These are phyloP conservation scores for Junonia oenone DNA, from an alignment of 2,888 invertebrate species.

Conservation along the genomic window DNA sequence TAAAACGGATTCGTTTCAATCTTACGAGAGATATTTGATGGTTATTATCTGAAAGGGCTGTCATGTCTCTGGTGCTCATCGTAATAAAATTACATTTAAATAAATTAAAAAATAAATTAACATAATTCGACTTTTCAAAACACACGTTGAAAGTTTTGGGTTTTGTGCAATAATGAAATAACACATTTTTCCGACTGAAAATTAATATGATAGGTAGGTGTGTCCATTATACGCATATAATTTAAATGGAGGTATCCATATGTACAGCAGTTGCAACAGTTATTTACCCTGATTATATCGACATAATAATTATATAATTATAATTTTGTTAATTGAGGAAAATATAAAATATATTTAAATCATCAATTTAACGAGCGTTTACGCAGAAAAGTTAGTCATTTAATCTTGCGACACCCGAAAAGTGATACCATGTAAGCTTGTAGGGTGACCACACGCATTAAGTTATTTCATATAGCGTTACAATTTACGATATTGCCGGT, in stretches of 20 bases:
- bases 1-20: slow-evolving; percentile 43
- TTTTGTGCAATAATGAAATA: no score
- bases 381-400: slow-evolving; percentile 46
- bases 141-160: not conserved
- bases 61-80: slow-evolving; percentile 23
- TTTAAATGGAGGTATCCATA: no score
- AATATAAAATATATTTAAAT: no score
- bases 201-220: no score
- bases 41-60: slow-evolving; percentile 44
- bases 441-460: slow-evolving; percentile 43
- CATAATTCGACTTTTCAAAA: not conserved
- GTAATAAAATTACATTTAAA: slow-evolving; percentile 20
- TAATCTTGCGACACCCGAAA: slow-evolving; percentile 56
- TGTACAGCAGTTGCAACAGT: no score
- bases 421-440: slow-evolving; percentile 45
- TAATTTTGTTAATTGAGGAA: no score
- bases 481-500: slow-evolving; percentile 22
- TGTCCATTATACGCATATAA: not conserved
- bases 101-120: not conserved
- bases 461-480: slow-evolving; percentile 34
- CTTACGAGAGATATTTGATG: slow-evolving; percentile 53
- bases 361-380: not conserved
- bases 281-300: no score
- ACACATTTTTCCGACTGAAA: not conserved
- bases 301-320: no score